phyloP scores from a whole-genome alignment of 2,113 vertebrate genomes.

The Australoheros scitulus region DNA sequence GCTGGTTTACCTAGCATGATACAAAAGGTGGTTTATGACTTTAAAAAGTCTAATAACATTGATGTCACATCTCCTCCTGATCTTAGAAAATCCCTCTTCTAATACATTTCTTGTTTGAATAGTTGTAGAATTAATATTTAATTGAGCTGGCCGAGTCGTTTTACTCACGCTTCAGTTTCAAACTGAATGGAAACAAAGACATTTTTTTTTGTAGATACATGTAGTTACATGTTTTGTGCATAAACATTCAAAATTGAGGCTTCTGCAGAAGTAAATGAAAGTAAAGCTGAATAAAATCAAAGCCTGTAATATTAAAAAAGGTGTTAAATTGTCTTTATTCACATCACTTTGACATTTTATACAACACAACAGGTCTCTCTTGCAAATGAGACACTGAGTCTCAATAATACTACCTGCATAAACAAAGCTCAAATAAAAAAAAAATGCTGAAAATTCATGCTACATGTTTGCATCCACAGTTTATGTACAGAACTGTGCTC shows the following conservation, averaged over 20 bases:
- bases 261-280: neutral
- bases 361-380: too few species aligned
- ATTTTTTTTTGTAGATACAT: neutral
- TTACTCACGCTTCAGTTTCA: too few species aligned
- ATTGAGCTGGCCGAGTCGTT: neutral
- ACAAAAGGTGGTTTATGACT: neutral
- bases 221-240: neutral
- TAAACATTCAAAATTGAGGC: neutral
- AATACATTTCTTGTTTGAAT: too few species aligned
- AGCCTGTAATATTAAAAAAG: too few species aligned
- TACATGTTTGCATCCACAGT: too few species aligned
- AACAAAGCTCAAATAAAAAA: too few species aligned
- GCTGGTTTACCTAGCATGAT: neutral
- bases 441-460: too few species aligned
- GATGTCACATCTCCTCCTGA: neutral
- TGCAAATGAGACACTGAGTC: neutral
- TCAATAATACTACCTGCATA: neutral
- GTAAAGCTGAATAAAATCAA: neutral
- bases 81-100: neutral
- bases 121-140: too few species aligned
- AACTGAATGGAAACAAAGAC: too few species aligned
- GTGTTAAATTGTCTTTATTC: neutral
- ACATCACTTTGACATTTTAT: neutral
- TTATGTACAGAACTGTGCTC: neutral
- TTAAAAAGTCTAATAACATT: neutral